These are phyloP conservation scores for Platalea minor DNA, from an alignment of 2,797 vertebrate species.

Conservation along the genomic window DNA sequence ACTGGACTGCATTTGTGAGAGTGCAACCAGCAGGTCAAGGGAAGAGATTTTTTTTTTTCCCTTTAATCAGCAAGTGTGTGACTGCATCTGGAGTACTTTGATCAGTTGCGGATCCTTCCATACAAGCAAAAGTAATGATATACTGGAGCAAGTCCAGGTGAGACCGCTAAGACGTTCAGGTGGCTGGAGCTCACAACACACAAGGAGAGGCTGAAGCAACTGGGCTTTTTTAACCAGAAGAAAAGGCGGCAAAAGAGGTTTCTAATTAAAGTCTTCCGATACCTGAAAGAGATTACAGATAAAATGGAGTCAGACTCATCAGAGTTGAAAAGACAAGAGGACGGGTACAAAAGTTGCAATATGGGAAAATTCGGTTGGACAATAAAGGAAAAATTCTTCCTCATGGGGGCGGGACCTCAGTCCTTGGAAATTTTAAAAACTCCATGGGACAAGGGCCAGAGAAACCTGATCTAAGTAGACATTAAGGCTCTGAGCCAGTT, in stretches of 20 bases:
- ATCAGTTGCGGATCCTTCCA: background rate
- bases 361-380: background rate
- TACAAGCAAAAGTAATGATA: background rate
- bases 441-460: no score
- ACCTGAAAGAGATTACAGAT: background rate
- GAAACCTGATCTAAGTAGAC: background rate
- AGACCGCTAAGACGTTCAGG: rapidly evolving
- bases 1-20: background rate
- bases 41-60: background rate
- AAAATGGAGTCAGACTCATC: no score
- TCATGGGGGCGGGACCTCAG: background rate
- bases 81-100: background rate
- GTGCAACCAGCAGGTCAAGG: background rate
- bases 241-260: background rate
- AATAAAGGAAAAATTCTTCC: background rate
- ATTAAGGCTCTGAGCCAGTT: background rate
- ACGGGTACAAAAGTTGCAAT: background rate
- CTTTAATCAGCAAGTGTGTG: background rate
- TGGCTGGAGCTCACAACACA: background rate
- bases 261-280: background rate
- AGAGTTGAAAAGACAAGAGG: no score
- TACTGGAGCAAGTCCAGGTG: background rate
- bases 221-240: background rate
- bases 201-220: background rate
- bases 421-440: background rate